Base-by-base conservation (phyloP, 2,797 vertebrate species). In the Falco novaeseelandiae region DNA sequence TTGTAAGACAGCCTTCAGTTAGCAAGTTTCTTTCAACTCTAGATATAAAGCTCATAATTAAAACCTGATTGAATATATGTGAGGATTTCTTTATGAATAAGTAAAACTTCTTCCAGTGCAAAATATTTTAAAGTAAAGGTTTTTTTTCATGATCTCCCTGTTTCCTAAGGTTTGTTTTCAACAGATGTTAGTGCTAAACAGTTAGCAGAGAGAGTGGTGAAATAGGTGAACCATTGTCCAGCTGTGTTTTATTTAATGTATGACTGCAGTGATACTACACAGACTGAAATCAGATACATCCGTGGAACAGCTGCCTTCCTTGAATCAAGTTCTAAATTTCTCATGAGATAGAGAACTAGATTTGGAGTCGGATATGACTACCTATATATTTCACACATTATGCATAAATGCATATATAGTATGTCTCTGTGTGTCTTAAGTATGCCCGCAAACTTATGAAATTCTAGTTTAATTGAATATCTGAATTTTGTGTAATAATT, bases 241-340 rank as follows among this genome's bases (percentile, higher is more conserved):
- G 96, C 86, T 96, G 96, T 88, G 58, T 95, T 96, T 96, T 97
- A 89, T 96, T 93, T 97, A 93, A 94, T 79, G 77, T 97, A 94
- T 93, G 94, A 94, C 83, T 95, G 32, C 76, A 30, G 46, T 97
- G 97, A 97, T 95, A 86, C 82, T 97, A 72, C 27, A 26, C 92
- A 98, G 97, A 76, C 92, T 97, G 94, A 96, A 98, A 98, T 94
- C 81, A 94, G 97, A 97, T 96, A 95, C 26, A 76, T 88, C 73
- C 40, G 4, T 94, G 73, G 62, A 95, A 95, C 97, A 97, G 82
- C 96, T 96, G 91, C 73, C 89, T 97, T 95, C 78, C 85, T 95
- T 71, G 58, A 93, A 92, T 73, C 29, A 92, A 95, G 79, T 94
- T 92, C 78, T 94, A 78, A 92, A 89, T 96, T 95, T 96, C 92